Base-by-base conservation (phyloP, 2,888 invertebrate genomes). In the Dynastes hyllus region DNA sequence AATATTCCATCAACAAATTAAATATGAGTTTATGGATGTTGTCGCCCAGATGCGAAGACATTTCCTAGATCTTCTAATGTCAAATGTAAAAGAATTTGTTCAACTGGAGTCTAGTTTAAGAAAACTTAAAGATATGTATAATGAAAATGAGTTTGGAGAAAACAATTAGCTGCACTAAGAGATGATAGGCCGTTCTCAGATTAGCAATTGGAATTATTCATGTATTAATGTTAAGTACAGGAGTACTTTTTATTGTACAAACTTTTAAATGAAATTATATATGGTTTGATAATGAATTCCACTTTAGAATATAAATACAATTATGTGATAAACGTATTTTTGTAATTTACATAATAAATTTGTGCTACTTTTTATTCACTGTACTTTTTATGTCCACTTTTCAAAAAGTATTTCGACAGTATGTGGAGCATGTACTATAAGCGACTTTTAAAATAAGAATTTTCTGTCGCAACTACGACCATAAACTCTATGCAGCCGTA, bases 111-210 rank as follows among this genome's bases (percentile, higher is more conserved):
- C 85, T 85, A 55, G 83, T 83, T 69, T 80, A 79, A 65, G 76
- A 86, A 69, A 69, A 13, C 83, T 82, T 11, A 82, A 85, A 16
- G 85, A 85, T 27, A 78, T 85, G 6, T 76, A 76, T 13, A 50
- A 65, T 37, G 86, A 84, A 78, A 84, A 90, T 80, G 84, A 87
- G 61, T 87, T 89, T 73, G 89, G 88, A 81, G 90, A 91, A 87
- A 90, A 50, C 90, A 90, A 86, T 86, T 91, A 80, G 90, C 90
- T 81, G 88, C 89, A 82, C 84, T 91, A 78, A 91, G 91, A 77
- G 81, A 83, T 16, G 82, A 83, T 69, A 66, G 0, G n/a, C 53
- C 83, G 22, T 75, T 71, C 16, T 53, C 71, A 11, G 37, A 69
- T 65, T 50, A 55, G 71, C 61, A 70, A 78, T 29, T 78, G 63